phyloP scores from a whole-genome alignment of 2,888 invertebrate genomes.

The Chirona hameri region DNA sequence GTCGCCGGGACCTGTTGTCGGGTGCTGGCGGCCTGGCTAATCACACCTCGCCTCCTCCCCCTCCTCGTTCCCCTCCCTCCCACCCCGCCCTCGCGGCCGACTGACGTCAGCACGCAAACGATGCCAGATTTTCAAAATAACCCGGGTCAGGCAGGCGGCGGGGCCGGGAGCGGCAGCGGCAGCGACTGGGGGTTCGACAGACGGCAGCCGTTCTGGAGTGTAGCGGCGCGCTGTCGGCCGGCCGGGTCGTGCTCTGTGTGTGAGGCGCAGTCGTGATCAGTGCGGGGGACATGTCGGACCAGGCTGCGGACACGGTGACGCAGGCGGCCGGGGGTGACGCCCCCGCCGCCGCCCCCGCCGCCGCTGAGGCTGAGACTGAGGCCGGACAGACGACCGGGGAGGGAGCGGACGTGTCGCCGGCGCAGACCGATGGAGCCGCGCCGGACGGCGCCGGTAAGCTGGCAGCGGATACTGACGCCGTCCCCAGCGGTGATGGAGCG shows the following conservation, averaged over 20 bases:
- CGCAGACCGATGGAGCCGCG: slow-evolving; percentile 41
- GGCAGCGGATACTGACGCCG: not conserved
- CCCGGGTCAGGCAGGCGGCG: not conserved
- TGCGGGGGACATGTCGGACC: not conserved
- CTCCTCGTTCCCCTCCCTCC: not conserved
- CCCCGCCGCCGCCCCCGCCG: not conserved
- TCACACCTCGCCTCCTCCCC: not conserved
- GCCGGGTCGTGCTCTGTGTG: not conserved
- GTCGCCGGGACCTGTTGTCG: too few relatives aligned
- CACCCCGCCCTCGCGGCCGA: not conserved
- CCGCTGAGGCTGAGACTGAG: slow-evolving; percentile 41
- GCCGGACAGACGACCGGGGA: slow-evolving; percentile 48
- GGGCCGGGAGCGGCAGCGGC: not conserved
- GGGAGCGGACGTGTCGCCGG: slow-evolving; percentile 51
- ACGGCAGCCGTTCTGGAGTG: not conserved
- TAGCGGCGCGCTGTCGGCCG: not conserved
- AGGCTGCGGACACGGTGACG: not conserved
- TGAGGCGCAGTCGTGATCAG: not conserved
- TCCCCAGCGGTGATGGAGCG: too few relatives aligned
- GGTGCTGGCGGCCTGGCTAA: too few relatives aligned
- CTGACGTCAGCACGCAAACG: not conserved
- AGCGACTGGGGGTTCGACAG: not conserved
- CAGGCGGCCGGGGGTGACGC: not conserved
- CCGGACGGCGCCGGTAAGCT: not conserved
- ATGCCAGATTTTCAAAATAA: slow-evolving; percentile 26